phyloP scores from a whole-genome alignment of 2,888 invertebrate genomes.

The Drosophila yooni region DNA sequence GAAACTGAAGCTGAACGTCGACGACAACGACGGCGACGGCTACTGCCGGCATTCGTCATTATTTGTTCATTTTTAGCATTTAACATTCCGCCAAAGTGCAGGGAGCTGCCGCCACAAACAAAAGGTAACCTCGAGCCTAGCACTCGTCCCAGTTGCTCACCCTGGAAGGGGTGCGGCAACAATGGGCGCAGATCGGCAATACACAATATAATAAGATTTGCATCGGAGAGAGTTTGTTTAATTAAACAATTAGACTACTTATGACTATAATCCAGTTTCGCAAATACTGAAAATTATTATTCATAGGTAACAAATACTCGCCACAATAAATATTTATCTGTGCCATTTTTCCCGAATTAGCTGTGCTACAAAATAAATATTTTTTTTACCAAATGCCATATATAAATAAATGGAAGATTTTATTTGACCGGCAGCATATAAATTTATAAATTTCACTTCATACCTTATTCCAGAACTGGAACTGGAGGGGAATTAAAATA shows the following conservation, averaged over 20 bases:
- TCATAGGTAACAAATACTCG: neutral
- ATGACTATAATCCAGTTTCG: neutral
- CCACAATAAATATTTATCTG: neutral
- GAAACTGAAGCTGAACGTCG: slow-evolving; percentile 10
- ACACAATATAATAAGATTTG: neutral
- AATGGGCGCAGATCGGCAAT: slow-evolving; percentile 24
- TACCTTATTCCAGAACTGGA: neutral
- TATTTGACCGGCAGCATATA: neutral
- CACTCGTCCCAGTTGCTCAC: slow-evolving; percentile 25
- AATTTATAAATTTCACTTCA: neutral
- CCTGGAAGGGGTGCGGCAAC: slow-evolving; percentile 5
- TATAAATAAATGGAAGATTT: neutral
- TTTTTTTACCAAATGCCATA: neutral
- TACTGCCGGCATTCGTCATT: slow-evolving; percentile 81
- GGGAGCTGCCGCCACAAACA: slow-evolving; percentile 26
- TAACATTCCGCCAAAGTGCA: slow-evolving; percentile 82
- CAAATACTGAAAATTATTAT: neutral
- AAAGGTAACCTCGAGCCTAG: slow-evolving; percentile 39
- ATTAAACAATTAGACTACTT: neutral
- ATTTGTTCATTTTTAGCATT: slow-evolving; percentile 84
- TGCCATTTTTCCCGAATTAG: neutral
- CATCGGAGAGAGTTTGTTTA: neutral
- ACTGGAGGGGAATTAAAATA: neutral
- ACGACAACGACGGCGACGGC: slow-evolving; percentile 19
- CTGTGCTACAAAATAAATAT: neutral